Percentiles rank a stretch among this genome's conserved stretches.
Conservation (phyloP, 2,113 vertebrate genomes). For the Entelurus aequoreus region DNA sequence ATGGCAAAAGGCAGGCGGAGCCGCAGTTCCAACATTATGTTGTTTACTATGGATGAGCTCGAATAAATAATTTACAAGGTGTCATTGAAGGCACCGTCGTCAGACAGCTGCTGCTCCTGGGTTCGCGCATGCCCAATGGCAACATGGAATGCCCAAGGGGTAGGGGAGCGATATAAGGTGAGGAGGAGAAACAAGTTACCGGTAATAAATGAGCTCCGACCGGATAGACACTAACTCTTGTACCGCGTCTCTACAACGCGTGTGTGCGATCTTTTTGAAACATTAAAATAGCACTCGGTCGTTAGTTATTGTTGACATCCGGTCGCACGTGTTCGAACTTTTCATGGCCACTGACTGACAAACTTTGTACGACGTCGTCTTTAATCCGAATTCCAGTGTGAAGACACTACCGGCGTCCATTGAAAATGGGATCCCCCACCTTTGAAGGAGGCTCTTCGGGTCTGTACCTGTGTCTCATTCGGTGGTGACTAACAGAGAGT, state of each 20-base stretch:
- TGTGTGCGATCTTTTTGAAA: neutral
- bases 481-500: constrained; percentile 10
- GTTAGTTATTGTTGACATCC: constrained; percentile 16
- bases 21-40: no score
- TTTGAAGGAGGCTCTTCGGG: constrained; percentile 40
- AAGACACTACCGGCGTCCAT: constrained; percentile 36
- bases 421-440: constrained; percentile 64
- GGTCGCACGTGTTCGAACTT: constrained; percentile 18
- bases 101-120: neutral
- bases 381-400: constrained; percentile 38
- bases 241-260: neutral
- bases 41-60: no score
- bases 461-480: constrained; percentile 35
- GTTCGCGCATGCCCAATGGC: constrained; percentile 53
- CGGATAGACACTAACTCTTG: constrained; percentile 4
- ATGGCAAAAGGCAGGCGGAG: no score
- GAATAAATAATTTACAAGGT: constrained; percentile 22
- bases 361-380: constrained; percentile 10
- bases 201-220: constrained; percentile 17
- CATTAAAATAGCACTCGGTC: neutral
- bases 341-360: constrained; percentile 2
- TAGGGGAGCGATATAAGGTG: constrained; percentile 36
- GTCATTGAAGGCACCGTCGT: constrained; percentile 37
- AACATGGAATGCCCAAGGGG: constrained; percentile 27
- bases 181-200: constrained; percentile 17